Percentiles rank a stretch among this genome's conserved stretches.
Conservation (phyloP, 2,113 vertebrate species). For the Hyperopisus bebe region DNA sequence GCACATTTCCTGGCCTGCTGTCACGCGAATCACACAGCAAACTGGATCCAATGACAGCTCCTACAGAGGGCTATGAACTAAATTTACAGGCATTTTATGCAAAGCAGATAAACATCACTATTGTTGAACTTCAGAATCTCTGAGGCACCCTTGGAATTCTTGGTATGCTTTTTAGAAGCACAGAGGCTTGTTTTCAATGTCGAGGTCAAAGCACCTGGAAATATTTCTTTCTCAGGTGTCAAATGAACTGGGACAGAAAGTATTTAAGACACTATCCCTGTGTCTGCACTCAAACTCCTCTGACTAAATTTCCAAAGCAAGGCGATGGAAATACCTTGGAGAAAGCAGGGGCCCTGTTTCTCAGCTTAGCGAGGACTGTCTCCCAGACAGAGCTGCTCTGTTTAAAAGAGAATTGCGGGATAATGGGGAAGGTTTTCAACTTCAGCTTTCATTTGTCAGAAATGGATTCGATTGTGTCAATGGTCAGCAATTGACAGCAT, state of each 20-base stretch:
- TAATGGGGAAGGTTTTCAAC: neutral
- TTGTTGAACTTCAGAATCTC: neutral
- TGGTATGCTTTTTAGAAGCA: neutral
- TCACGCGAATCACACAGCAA: conserved; percentile 14
- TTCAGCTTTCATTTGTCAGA: neutral
- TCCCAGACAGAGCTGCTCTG: neutral
- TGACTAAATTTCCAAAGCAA: neutral
- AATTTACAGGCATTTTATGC: neutral
- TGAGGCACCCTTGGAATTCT: neutral
- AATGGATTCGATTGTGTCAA: neutral
- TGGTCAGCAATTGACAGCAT: neutral
- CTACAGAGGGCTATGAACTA: neutral
- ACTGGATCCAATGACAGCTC: neutral
- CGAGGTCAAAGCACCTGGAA: neutral
- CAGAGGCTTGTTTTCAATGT: neutral
- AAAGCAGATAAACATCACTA: neutral
- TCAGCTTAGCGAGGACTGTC: neutral
- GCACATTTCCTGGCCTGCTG: conserved; percentile 27
- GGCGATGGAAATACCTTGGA: neutral
- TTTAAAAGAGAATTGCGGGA: neutral
- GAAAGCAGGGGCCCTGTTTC: neutral
- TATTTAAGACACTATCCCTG: neutral
- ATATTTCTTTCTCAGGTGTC: neutral
- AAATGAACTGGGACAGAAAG: neutral
- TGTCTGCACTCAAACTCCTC: neutral